Percentiles rank a stretch among this genome's conserved stretches.
Evolutionary conservation across 2,797 vertebrate genomes (phyloP).

Genomic region (Pantherophis alleghaniensis): DNA sequence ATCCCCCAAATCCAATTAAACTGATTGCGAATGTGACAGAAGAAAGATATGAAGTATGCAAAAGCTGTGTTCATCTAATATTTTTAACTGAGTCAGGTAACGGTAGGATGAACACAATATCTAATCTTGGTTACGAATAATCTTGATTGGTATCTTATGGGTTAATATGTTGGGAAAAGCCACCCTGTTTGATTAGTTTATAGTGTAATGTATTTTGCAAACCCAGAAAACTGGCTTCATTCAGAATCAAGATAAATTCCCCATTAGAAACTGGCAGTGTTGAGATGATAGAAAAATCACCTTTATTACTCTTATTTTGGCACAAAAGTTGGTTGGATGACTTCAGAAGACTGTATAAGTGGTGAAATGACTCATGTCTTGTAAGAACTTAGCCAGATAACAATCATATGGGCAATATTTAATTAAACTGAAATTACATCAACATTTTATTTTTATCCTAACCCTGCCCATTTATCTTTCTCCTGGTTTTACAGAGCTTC

Average conservation of each 20-base stretch:
- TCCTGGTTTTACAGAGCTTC: not conserved
- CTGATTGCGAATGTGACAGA: not conserved
- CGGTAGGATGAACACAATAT: not conserved
- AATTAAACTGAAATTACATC: not conserved
- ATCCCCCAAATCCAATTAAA: not conserved
- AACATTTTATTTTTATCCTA: not conserved
- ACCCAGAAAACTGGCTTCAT: not conserved
- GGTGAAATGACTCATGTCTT: not conserved
- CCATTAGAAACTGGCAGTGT: not conserved
- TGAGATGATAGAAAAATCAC: not conserved
- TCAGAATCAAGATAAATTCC: not conserved
- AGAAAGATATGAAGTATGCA: not conserved
- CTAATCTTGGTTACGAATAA: not conserved
- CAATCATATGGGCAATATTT: not conserved
- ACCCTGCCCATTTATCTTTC: not conserved
- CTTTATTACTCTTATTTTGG: not conserved
- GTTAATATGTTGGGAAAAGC: not conserved
- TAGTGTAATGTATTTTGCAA: not conserved
- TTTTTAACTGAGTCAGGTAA: not conserved
- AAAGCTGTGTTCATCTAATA: not conserved
- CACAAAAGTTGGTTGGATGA: not conserved
- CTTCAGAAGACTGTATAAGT: not conserved
- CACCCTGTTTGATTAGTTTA: not conserved
- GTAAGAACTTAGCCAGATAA: not conserved
- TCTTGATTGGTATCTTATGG: not conserved